Evolutionary conservation across 1,140 invertebrate genomes (phyloP).

Genomic region (Megathymus violae): DNA sequence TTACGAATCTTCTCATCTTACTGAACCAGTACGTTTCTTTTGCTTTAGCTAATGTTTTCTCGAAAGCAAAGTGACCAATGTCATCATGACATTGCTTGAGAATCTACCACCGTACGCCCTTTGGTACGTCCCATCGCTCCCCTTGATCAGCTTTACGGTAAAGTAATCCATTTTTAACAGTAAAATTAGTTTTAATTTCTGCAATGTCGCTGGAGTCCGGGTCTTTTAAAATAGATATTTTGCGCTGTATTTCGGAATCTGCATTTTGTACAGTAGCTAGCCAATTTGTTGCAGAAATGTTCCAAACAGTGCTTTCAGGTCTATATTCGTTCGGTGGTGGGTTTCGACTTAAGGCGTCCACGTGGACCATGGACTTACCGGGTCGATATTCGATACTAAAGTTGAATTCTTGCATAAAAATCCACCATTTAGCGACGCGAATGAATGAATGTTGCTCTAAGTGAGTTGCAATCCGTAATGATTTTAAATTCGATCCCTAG

Average conservation of each 20-base stretch:
- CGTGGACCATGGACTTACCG: slow-evolving; percentile 22
- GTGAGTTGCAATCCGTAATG: too few relatives aligned
- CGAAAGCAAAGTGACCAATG: slow-evolving; percentile 32
- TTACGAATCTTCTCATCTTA: slow-evolving; percentile 17
- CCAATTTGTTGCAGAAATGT: slow-evolving; percentile 7
- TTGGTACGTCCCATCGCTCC: slow-evolving; percentile 26
- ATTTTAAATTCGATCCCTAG: slow-evolving; percentile 37
- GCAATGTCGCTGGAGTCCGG: slow-evolving; percentile 4
- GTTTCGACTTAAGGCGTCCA: slow-evolving; percentile 34
- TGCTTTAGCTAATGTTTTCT: slow-evolving; percentile 28
- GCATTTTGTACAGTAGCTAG: slow-evolving; percentile 4
- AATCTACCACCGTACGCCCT: slow-evolving; percentile 29
- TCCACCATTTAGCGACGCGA: slow-evolving; percentile 34
- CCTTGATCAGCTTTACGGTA: slow-evolving; percentile 6
- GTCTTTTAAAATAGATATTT: slow-evolving; percentile 11
- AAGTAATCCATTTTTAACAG: background rate
- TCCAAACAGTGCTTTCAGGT: background rate
- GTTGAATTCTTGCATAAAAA: slow-evolving; percentile 30
- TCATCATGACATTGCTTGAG: slow-evolving; percentile 33
- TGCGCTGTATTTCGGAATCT: slow-evolving; percentile 12
- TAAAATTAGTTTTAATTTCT: slow-evolving; percentile 15
- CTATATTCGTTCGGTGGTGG: slow-evolving; percentile 4
- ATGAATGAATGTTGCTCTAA: slow-evolving; percentile 32
- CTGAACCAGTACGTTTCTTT: slow-evolving; percentile 17
- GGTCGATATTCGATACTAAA: slow-evolving; percentile 28